Conservation (phyloP, 1,140 invertebrate genomes). For the Drosophila kanapiae region DNA sequence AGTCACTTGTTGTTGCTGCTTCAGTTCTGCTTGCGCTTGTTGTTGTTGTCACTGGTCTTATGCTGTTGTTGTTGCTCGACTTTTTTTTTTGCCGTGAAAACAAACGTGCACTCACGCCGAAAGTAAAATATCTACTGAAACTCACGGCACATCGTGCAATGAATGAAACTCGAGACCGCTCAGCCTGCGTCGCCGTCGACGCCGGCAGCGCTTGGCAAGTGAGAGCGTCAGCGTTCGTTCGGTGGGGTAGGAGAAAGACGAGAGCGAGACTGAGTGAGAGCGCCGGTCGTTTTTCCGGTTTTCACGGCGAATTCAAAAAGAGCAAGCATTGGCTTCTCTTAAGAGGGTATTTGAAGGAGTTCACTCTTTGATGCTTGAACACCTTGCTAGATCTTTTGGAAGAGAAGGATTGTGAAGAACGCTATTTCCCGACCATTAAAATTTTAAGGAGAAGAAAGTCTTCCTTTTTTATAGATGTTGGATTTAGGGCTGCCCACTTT, state of each 20-base stretch:
- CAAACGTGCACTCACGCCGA: conserved; percentile 81
- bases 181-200: conserved; percentile 34
- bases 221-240: conserved; percentile 13
- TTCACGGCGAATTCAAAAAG: conserved; percentile 61
- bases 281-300: conserved; percentile 56
- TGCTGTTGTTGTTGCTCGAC: conserved; percentile 26
- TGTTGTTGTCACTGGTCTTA: conserved; percentile 47
- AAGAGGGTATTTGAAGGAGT: conserved; percentile 12
- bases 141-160: conserved; percentile 60
- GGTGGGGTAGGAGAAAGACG: conserved; percentile 18
- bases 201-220: conserved; percentile 7
- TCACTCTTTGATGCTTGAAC: too few species aligned
- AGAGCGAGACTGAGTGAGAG: conserved; percentile 24
- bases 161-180: conserved; percentile 77
- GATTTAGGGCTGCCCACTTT: too few species aligned
- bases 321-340: background rate
- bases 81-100: conserved; percentile 43
- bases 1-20: conserved; percentile 44
- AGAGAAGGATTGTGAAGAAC: too few species aligned
- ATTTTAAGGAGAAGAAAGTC: too few species aligned
- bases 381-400: too few species aligned
- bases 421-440: too few species aligned
- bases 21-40: conserved; percentile 33
- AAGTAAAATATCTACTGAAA: conserved; percentile 70
- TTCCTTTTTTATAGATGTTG: too few species aligned